Percentiles rank a stretch among this genome's conserved stretches.
Evolutionary conservation across 1,140 invertebrate species (phyloP).

Genomic region (Panulirus ornatus): DNA sequence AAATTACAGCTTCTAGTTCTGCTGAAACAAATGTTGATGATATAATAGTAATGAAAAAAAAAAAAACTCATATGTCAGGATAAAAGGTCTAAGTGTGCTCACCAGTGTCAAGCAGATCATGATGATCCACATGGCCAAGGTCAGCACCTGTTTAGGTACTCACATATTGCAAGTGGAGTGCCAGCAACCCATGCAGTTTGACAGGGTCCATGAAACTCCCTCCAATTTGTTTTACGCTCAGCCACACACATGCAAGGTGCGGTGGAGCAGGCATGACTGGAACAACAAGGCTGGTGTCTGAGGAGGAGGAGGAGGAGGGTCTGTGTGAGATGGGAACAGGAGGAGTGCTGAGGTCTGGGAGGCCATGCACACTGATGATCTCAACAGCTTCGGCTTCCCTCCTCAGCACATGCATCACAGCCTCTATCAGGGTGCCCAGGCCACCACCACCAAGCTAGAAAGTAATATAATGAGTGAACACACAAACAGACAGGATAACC

Average conservation of each 20-base stretch:
- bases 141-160: too few relatives aligned
- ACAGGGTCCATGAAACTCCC: constrained; percentile 16
- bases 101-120: too few relatives aligned
- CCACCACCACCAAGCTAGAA: constrained; percentile 7
- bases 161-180: neutral
- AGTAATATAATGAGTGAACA: too few relatives aligned
- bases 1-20: too few relatives aligned
- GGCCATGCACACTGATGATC: constrained; percentile 6
- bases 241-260: constrained; percentile 5
- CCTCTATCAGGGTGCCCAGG: neutral
- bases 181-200: constrained; percentile 27
- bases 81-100: too few relatives aligned
- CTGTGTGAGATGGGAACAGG: neutral
- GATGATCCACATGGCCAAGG: too few relatives aligned
- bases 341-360: neutral
- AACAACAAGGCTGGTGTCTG: neutral
- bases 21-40: too few relatives aligned
- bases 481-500: too few relatives aligned
- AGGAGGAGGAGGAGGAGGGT: neutral
- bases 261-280: neutral
- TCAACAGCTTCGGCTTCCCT: neutral
- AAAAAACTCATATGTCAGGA: too few relatives aligned
- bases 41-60: too few relatives aligned
- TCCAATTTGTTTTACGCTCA: neutral
- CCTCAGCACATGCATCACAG: constrained; percentile 2